phyloP scores from a whole-genome alignment of 2,888 invertebrate species.

The Neoascia interrupta region DNA sequence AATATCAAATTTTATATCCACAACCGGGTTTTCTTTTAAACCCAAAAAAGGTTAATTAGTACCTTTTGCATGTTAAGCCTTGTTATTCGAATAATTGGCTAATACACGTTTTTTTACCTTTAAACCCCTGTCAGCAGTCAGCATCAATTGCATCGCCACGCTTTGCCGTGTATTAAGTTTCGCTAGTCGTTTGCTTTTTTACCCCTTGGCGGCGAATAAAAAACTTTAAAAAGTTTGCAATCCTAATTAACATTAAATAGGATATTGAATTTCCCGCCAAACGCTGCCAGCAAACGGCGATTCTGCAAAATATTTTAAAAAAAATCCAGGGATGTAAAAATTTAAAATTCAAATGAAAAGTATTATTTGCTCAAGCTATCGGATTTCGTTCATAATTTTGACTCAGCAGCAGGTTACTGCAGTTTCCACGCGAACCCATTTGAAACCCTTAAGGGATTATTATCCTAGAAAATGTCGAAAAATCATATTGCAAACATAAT shows the following conservation, averaged over 20 bases:
- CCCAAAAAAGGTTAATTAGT: too few relatives aligned
- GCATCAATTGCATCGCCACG: too few relatives aligned
- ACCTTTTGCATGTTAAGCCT: too few relatives aligned
- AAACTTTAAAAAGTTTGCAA: slow-evolving; percentile 60
- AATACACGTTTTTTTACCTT: too few relatives aligned
- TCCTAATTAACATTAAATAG: slow-evolving; percentile 63
- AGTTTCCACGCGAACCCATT: slow-evolving; percentile 26
- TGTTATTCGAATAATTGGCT: too few relatives aligned
- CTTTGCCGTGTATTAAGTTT: slow-evolving; percentile 56
- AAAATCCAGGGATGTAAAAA: slow-evolving; percentile 1
- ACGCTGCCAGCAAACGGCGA: slow-evolving; percentile 33
- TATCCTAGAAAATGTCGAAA: slow-evolving; percentile 48
- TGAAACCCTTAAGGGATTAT: slow-evolving; percentile 49
- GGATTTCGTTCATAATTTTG: slow-evolving; percentile 42
- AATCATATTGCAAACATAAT: slow-evolving; percentile 65
- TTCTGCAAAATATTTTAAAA: slow-evolving; percentile 38
- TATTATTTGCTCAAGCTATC: slow-evolving; percentile 33
- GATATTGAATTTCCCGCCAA: slow-evolving; percentile 57
- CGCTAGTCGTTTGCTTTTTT: neutral
- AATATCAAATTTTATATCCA: too few relatives aligned
- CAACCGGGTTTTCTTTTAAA: too few relatives aligned
- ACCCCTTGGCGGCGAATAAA: slow-evolving; percentile 33
- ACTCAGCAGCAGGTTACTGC: slow-evolving; percentile 10
- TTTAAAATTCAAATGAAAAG: slow-evolving; percentile 18
- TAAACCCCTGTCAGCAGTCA: too few relatives aligned